Base-by-base conservation (phyloP, 2,797 vertebrate genomes). In the Thunnus albacares region DNA sequence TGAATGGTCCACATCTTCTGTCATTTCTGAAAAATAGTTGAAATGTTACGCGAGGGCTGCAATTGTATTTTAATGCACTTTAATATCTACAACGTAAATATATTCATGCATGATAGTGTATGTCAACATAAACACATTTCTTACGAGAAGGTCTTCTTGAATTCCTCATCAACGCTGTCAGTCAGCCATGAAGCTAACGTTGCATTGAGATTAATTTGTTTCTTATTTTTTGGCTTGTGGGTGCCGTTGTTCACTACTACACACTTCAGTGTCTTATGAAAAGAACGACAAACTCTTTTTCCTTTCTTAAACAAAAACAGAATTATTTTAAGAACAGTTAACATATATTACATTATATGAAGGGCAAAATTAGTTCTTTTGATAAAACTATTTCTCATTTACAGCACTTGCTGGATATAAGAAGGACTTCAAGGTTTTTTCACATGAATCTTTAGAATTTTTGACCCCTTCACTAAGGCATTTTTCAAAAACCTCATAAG, bases 61-160 rank as follows among this genome's bases (percentile, higher is more conserved):
- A n/a, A n/a, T 30, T 30, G 3, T 30, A 30, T 30, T 28, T 30
- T 30, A 30, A 6, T 5, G 5, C 5, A 30, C 30, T 5, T 30
- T 30, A 30, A 30, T 30, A 30, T 30, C 30, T 30, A n/a, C n/a
- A n/a, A 30, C 35, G 7, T 35, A 9, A 35, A 9, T 35, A 35
- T 35, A 35, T 10, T 35, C 1, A 35, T 8, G 9, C 5, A 35
- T 35, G 35, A 35, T 35, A 35, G 7, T 35, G 82, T 1, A 68
- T 56, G 18, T 72, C 1, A 10, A 2, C 9, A 35, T 9, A 1
- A 35, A 35, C 35, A 35, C 35, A 35, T 35, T 35, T 77, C 85
- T 83, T 76, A 90, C 89, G 83, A 87, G 79, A 93, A 93, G 9
- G 76, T 86, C 52, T 56, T 79, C 43, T 22, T 88, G 74, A 93